Evolutionary conservation across 1,140 invertebrate species (phyloP).

Genomic region (Thaumatotibia leucotreta): DNA sequence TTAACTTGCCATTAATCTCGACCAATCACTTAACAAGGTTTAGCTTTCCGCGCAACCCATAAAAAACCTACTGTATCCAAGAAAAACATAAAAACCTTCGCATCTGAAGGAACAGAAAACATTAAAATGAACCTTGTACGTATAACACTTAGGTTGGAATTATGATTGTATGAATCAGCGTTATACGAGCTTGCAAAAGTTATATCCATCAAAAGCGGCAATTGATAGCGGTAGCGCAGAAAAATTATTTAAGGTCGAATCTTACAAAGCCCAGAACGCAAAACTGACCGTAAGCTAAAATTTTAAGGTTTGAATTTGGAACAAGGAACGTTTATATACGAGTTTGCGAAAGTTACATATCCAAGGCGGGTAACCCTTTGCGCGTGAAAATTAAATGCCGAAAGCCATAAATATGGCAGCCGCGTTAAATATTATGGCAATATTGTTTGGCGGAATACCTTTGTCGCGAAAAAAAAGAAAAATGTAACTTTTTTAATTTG

Average conservation of each 20-base stretch:
- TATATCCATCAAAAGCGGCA: not conserved
- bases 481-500: conserved; percentile 10
- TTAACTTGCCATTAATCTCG: not conserved
- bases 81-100: not conserved
- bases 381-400: conserved; percentile 43
- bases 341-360: conserved; percentile 30
- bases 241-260: not conserved
- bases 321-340: conserved; percentile 34
- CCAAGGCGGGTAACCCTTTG: conserved; percentile 54
- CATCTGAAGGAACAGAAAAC: not conserved
- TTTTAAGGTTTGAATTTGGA: not conserved
- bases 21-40: conserved; percentile 11
- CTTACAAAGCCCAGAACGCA: not conserved
- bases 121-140: not conserved
- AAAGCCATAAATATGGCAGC: conserved; percentile 50
- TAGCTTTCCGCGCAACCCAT: not conserved
- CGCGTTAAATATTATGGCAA: conserved; percentile 34
- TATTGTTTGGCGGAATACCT: conserved; percentile 25
- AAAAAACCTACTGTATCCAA: not conserved
- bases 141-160: not conserved
- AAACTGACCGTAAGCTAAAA: not conserved
- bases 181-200: not conserved
- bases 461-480: conserved; percentile 29
- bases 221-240: not conserved
- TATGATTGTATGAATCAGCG: not conserved